These are phyloP conservation scores for Aurelia aurita complex sp. Pacific DNA, from an alignment of 30 jellyfish, hydroid and myxozoan species.

Conservation along the genomic window DNA sequence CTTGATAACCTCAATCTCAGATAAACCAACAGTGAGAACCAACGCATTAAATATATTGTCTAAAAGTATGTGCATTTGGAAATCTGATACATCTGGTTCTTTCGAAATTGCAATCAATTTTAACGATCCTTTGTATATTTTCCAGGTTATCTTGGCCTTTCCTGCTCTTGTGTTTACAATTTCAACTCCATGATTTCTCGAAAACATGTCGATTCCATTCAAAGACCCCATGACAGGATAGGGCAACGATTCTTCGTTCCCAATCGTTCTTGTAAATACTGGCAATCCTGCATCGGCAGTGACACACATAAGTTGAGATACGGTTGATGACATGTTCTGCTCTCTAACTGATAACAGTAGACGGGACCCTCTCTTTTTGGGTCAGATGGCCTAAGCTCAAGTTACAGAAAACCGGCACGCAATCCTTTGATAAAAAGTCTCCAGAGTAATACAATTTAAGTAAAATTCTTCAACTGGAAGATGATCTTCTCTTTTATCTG, in stretches of 20 bases:
- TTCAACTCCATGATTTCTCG: slow-evolving; percentile 81
- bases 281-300: slow-evolving; percentile 96
- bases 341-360: no score
- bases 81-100: slow-evolving; percentile 51
- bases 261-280: slow-evolving; percentile 68
- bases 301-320: slow-evolving; percentile 74
- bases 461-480: no score
- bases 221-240: slow-evolving; percentile 97
- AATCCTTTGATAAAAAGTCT: no score
- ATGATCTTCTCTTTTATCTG: no score
- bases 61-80: slow-evolving; percentile 43
- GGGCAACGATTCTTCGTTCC: slow-evolving; percentile 69
- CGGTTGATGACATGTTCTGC: slow-evolving; percentile 41
- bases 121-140: slow-evolving; percentile 63
- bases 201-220: slow-evolving; percentile 97
- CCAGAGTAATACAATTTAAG: no score
- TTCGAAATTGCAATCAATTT: slow-evolving; percentile 71
- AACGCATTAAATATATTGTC: slow-evolving; percentile 78
- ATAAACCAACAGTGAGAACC: slow-evolving; percentile 83
- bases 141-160: slow-evolving; percentile 85
- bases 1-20: slow-evolving; percentile 61
- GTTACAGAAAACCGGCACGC: no score
- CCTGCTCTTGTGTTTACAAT: slow-evolving; percentile 78
- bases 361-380: no score
- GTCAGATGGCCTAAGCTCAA: no score